Base-by-base conservation (phyloP, 1,140 invertebrate genomes). In the Ceratoteleas bidentatus region DNA sequence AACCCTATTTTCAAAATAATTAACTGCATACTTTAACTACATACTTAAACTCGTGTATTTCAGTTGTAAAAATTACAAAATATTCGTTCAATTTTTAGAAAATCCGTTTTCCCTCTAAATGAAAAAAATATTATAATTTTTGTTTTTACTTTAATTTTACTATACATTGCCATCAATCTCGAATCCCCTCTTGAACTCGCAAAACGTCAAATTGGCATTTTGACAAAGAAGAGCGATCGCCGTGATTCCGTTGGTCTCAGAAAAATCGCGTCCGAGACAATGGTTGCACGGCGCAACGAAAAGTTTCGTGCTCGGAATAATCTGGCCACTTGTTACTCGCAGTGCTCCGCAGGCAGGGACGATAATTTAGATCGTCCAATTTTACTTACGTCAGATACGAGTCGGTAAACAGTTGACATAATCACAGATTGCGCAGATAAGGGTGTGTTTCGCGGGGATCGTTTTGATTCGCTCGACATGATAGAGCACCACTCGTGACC, bases 301-400 rank as follows among this genome's bases (percentile, higher is more conserved):
- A 73, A 73, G 58, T 62, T 62, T 43, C 69, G 58, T 62, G 69
- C 69, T 73, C 52, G 15, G 69, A 73, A 73, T 73, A 73, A 73
- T 73, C 58, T 53, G 38, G 40, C 69, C 69, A 73, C 69, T 73
- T 73, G 69, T 73, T 73, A 73, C 69, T 60, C 69, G 24, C 49
- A 38, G 38, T 49, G 50, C 57, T 72, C 36, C 33, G 68, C 38
- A 61, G 61, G 61, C 49, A 61, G 52, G 43, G 54, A 61, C 57
- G 47, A 54, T 54, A 61, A 72, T 72, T 72, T 34, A 47, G 33
- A 16, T 3, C 45, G 49, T 54, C 57, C 49, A 72, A 72, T 72
- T 61, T 72, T 45, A 54, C 57, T 57, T 15, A 34, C 11, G 66
- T 43, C 56, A 32, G 47, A 60, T 70, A 38, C 34, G 10, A 60